phyloP scores from a whole-genome alignment of 1,140 invertebrate species.

The Papilio glaucus region DNA sequence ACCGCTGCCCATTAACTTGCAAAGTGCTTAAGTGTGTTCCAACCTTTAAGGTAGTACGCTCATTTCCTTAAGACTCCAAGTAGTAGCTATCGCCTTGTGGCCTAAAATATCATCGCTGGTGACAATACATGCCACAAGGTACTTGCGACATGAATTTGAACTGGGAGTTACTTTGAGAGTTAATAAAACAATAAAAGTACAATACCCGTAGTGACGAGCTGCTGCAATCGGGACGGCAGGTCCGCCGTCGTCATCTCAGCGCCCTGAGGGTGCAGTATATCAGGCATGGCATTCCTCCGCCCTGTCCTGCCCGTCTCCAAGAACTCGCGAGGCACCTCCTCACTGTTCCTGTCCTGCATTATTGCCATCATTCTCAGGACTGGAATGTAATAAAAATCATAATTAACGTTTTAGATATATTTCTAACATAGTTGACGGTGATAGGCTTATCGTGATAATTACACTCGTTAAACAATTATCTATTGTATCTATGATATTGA shows the following conservation, averaged over 20 bases:
- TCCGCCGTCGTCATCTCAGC: constrained; percentile 87
- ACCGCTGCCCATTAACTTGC: no score
- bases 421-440: background rate
- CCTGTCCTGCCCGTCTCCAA: constrained; percentile 91
- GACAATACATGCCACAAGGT: no score
- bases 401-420: constrained; percentile 22
- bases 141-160: no score
- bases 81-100: no score
- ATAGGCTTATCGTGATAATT: constrained; percentile 26
- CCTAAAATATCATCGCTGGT: no score
- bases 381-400: constrained; percentile 52
- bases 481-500: constrained; percentile 33
- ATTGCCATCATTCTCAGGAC: constrained; percentile 84
- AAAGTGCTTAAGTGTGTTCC: no score
- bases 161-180: no score
- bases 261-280: constrained; percentile 87
- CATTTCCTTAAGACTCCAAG: no score
- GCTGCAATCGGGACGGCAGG: constrained; percentile 86
- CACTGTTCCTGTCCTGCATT: constrained; percentile 80
- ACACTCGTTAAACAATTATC: constrained; percentile 25
- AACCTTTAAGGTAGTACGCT: no score
- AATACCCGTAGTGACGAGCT: constrained; percentile 75
- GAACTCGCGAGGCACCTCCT: constrained; percentile 86
- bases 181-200: background rate
- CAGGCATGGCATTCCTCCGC: constrained; percentile 90